These are phyloP conservation scores for Apamea monoglypha DNA, from an alignment of 2,888 invertebrate genomes.

Conservation along the genomic window DNA sequence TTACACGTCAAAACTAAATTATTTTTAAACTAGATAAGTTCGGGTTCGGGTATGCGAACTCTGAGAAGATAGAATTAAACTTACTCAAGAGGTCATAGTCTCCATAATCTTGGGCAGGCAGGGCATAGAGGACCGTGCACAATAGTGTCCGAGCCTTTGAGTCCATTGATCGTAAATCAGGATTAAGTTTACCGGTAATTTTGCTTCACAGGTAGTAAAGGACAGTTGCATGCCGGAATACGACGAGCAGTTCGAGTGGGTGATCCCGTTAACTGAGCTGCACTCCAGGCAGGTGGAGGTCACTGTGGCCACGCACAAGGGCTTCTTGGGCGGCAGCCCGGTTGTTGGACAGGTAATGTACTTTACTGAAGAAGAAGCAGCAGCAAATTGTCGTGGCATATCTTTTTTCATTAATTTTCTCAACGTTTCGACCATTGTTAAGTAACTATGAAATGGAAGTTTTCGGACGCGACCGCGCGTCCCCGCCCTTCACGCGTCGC, in stretches of 20 bases:
- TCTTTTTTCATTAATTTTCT: no score
- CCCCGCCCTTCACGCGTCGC: no score
- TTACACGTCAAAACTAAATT: neutral
- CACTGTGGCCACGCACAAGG: constrained; percentile 96
- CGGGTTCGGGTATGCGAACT: no score
- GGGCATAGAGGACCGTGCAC: no score
- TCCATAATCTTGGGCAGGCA: no score
- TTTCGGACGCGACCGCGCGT: no score
- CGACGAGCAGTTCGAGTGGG: constrained; percentile 97
- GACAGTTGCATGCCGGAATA: constrained; percentile 97
- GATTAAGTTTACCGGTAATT: neutral
- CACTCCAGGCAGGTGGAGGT: constrained; percentile 94
- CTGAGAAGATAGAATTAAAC: no score
- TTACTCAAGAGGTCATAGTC: no score
- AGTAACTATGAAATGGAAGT: neutral
- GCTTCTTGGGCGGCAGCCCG: constrained; percentile 95
- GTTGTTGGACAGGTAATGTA: constrained; percentile 93
- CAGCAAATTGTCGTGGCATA: neutral
- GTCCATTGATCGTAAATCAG: neutral
- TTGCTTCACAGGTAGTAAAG: constrained; percentile 91
- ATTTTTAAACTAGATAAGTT: neutral
- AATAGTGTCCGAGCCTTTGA: neutral
- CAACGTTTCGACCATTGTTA: no score
- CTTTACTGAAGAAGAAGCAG: neutral
- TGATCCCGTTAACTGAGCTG: constrained; percentile 95